Percentiles rank a stretch among this genome's conserved stretches.
Conservation (phyloP, 2,113 vertebrate genomes). For the Aplodontia rufa region DNA sequence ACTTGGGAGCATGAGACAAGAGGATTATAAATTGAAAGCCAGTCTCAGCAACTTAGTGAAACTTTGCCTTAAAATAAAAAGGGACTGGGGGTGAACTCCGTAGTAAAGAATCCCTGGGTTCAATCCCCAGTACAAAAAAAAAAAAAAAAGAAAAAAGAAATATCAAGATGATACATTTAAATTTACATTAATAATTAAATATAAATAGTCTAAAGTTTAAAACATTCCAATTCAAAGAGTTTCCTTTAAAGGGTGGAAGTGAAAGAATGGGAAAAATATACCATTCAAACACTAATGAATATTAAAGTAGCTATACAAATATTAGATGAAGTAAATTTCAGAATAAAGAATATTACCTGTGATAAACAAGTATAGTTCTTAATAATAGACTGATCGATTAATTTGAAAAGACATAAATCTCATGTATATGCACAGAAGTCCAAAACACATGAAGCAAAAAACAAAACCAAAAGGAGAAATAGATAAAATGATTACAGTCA, state of each 20-base stretch:
- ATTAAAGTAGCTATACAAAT: neutral
- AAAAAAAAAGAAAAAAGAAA: neutral
- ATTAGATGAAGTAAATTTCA: neutral
- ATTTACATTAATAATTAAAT: conserved; percentile 22
- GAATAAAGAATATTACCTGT: neutral
- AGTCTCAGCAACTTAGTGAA: no score
- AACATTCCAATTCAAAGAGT: neutral
- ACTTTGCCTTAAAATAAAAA: no score
- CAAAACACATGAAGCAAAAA: neutral
- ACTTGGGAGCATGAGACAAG: no score
- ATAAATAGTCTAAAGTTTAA: neutral
- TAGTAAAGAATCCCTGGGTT: no score
- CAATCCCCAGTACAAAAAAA: neutral
- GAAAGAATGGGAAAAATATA: neutral
- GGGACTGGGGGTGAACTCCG: no score
- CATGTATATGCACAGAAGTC: neutral
- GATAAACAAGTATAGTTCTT: neutral
- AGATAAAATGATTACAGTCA: neutral
- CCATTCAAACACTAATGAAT: neutral
- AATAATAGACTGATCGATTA: neutral
- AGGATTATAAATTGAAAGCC: no score
- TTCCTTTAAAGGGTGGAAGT: neutral
- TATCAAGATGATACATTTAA: neutral
- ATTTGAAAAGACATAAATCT: neutral
- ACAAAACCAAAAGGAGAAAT: neutral